Evolutionary conservation across 2,113 vertebrate species (phyloP).

Genomic region (Ellobius talpinus): DNA sequence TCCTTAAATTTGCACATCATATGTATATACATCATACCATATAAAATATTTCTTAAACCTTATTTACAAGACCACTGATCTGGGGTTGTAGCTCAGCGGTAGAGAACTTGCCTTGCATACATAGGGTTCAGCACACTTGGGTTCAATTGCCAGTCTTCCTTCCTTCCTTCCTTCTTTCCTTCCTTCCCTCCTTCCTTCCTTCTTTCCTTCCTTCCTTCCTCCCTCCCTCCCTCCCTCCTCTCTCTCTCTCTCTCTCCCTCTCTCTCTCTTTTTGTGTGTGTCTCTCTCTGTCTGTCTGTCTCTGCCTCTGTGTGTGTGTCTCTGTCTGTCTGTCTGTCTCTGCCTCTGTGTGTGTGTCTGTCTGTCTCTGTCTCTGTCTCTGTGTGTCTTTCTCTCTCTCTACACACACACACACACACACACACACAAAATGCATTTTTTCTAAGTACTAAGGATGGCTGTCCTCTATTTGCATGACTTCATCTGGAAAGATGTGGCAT

Average conservation of each 20-base stretch:
- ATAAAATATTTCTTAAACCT: not conserved
- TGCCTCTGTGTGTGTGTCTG: not conserved
- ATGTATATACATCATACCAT: not conserved
- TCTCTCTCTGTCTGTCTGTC: not conserved
- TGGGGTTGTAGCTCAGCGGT: not conserved
- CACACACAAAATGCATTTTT: not conserved
- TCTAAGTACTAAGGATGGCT: conserved; percentile 28
- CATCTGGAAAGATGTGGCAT: conserved; percentile 21
- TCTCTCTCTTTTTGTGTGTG: too few relatives aligned
- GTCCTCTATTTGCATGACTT: conserved; percentile 20
- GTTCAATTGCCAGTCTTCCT: not conserved
- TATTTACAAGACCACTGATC: not conserved
- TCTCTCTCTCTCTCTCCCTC: not conserved
- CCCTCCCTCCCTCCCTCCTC: accelerated
- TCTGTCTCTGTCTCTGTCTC: not conserved
- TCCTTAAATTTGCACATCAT: not conserved
- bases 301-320: not conserved
- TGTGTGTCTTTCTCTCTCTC: not conserved
- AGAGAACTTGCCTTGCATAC: not conserved
- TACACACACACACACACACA: not conserved
- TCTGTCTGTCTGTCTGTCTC: not conserved
- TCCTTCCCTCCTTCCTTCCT: too few relatives aligned
- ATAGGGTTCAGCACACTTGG: not conserved
- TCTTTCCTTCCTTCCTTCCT: too few relatives aligned
- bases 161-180: not conserved